These are phyloP conservation scores for Falco berigora DNA, from an alignment of 2,797 vertebrate species.

Conservation along the genomic window DNA sequence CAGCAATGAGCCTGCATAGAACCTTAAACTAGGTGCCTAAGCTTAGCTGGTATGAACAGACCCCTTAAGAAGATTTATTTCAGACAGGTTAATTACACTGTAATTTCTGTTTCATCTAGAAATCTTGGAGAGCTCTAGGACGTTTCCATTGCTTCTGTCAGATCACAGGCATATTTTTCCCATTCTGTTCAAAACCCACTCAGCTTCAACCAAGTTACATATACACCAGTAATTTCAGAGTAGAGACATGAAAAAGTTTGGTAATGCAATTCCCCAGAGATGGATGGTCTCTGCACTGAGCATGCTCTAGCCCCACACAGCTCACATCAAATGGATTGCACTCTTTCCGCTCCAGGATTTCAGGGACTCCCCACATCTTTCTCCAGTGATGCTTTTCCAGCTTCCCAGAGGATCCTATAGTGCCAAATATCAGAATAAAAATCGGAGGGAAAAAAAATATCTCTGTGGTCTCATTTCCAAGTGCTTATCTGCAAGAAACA, in stretches of 20 bases:
- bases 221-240: neutral
- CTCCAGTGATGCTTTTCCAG: neutral
- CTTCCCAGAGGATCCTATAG: neutral
- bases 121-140: neutral
- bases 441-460: neutral
- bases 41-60: neutral
- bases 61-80: neutral
- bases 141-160: neutral
- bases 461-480: neutral
- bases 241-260: neutral
- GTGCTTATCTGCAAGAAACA: neutral
- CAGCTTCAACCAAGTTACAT: neutral
- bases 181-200: neutral
- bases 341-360: neutral
- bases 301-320: neutral
- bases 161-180: neutral
- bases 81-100: neutral
- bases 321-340: neutral
- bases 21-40: neutral
- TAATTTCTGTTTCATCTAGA: neutral
- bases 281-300: neutral
- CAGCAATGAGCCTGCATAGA: neutral
- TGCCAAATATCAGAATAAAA: neutral
- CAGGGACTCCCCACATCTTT: neutral
- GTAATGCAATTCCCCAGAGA: neutral